Evolutionary conservation across 2,888 invertebrate genomes (phyloP).

Genomic region (Pollenia griseotomentosa): DNA sequence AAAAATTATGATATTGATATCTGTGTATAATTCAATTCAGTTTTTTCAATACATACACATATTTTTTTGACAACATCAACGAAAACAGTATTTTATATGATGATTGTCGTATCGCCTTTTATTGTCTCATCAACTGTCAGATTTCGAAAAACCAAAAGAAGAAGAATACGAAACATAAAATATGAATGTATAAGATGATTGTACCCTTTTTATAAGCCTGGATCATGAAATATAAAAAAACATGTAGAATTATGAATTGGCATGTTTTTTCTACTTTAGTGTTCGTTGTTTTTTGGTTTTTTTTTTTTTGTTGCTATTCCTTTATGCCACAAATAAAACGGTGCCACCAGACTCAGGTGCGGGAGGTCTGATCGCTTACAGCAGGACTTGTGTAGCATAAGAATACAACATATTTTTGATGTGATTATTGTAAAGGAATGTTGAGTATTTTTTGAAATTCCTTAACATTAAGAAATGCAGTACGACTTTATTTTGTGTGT

Average conservation of each 20-base stretch:
- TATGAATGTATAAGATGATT: slow-evolving; percentile 10
- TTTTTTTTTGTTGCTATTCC: background rate
- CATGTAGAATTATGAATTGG: slow-evolving; percentile 67
- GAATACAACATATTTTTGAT: slow-evolving; percentile 64
- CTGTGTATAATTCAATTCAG: slow-evolving; percentile 48
- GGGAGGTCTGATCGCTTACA: slow-evolving; percentile 65
- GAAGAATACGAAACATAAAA: slow-evolving; percentile 24
- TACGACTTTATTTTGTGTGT: slow-evolving; percentile 38
- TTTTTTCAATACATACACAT: slow-evolving; percentile 11
- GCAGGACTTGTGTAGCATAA: slow-evolving; percentile 26
- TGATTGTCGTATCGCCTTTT: slow-evolving; percentile 74
- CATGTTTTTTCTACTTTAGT: slow-evolving; percentile 47
- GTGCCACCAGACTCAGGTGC: slow-evolving; percentile 64
- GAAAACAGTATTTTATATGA: slow-evolving; percentile 57
- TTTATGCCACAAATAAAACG: slow-evolving; percentile 2
- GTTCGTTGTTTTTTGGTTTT: background rate
- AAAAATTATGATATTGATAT: slow-evolving; percentile 62
- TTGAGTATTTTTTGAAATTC: slow-evolving; percentile 32
- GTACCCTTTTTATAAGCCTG: slow-evolving; percentile 63
- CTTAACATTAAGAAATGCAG: slow-evolving; percentile 24
- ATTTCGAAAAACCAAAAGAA: slow-evolving; percentile 46
- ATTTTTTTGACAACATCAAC: slow-evolving; percentile 42
- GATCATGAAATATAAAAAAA: slow-evolving; percentile 10
- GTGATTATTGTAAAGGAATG: slow-evolving; percentile 62
- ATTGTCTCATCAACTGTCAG: slow-evolving; percentile 76